Conservation (phyloP, 2,888 invertebrate species). For the Dromius quadrimaculatus region DNA sequence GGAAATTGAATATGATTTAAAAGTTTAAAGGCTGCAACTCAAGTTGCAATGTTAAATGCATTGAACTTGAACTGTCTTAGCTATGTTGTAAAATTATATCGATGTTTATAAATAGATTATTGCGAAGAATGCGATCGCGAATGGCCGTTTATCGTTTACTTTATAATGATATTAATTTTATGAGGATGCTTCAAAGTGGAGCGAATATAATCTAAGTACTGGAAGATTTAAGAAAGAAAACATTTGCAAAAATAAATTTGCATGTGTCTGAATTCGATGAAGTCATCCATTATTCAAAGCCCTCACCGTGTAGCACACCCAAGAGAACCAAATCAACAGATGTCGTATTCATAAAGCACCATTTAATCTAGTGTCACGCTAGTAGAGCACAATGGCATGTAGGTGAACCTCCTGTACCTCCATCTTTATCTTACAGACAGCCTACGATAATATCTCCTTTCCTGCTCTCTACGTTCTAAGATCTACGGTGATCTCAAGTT, state of each 20-base stretch:
- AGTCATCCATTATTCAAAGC: background rate
- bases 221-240: no score
- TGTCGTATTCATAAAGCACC: slow-evolving; percentile 8
- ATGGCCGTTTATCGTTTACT: background rate
- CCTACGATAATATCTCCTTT: no score
- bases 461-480: slow-evolving; percentile 11
- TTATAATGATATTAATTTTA: background rate
- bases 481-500: slow-evolving; percentile 4
- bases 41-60: slow-evolving; percentile 34
- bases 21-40: background rate
- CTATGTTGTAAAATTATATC: slow-evolving; percentile 4
- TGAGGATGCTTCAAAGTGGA: background rate
- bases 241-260: background rate
- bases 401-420: slow-evolving; percentile 3
- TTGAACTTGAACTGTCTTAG: slow-evolving; percentile 16
- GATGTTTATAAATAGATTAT: slow-evolving; percentile 23
- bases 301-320: background rate
- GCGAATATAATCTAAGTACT: background rate
- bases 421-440: background rate
- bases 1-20: slow-evolving; percentile 4
- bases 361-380: slow-evolving; percentile 1
- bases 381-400: background rate
- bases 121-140: background rate
- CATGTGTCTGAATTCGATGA: background rate
- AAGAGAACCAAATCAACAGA: background rate